Base-by-base conservation (phyloP, 2,113 vertebrate species). In the Panurus biarmicus region DNA sequence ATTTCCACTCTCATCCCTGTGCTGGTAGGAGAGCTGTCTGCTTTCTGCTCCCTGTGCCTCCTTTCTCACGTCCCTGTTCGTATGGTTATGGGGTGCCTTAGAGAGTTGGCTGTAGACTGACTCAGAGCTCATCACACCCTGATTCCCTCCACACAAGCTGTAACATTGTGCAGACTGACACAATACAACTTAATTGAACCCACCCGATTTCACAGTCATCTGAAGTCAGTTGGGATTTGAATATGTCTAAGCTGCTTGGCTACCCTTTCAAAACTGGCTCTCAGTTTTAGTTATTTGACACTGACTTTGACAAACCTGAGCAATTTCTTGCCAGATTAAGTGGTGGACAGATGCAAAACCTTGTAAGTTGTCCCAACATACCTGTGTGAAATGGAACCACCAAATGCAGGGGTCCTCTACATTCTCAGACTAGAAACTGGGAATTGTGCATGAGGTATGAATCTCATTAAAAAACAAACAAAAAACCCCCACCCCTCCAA, bases 41-140 rank as follows among this genome's bases (percentile, higher is more conserved):
- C 33, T 70, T 62, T 72, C 45, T 47, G 54, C n/a, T 82, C 20
- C 2, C 0, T 17, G 36, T n/a, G 22, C 33, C n/a, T 84, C n/a
- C 50, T 73, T 62, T 86, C 50, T 92, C 0, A 0, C 2, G 2
- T 57, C n/a, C 24, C 28, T 18, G 38, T 54, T 67, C 0, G 0
- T 45, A 60, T 1, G 2, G 33, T 72, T 83, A 21, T 28, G 62
- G 24, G 31, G 28, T 85, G 57, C 54, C 89, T 73, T 75, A 53
- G 44, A 73, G 47, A 96, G 74, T 54, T 91, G 96, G 90, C 94
- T 93, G 96, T 75, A 82, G 92, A 71, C 90, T 97, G 95, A 93
- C 91, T 97, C 90, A 97, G 83, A 93, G 81, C 75, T 89, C 76
- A 65, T 94, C 48, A 35, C 66, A 47, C 42, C 90, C 92, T 92